Evolutionary conservation across 2,113 vertebrate genomes (phyloP).

Genomic region (Mesocricetus auratus): DNA sequence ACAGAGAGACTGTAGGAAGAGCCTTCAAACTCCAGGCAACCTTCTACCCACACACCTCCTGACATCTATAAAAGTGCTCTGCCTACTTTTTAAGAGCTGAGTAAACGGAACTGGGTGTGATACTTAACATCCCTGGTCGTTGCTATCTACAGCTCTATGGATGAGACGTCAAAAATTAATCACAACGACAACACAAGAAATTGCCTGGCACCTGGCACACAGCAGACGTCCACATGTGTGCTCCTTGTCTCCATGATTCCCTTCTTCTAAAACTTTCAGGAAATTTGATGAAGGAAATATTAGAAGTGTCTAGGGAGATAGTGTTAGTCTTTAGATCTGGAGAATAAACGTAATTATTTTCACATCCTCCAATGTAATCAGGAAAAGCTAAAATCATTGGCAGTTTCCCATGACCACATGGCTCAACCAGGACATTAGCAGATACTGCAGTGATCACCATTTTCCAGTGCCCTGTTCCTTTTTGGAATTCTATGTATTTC

Average conservation of each 20-base stretch:
- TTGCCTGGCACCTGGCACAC: background rate
- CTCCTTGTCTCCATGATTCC: background rate
- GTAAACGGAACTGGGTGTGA: background rate
- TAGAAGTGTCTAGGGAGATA: background rate
- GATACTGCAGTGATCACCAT: background rate
- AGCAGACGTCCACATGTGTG: background rate
- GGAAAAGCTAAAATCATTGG: background rate
- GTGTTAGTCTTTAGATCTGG: background rate
- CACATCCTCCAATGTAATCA: background rate
- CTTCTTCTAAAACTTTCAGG: background rate
- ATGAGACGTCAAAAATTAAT: background rate
- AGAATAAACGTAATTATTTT: conserved; percentile 1
- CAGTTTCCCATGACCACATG: background rate
- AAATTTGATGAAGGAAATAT: background rate
- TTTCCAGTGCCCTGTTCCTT: background rate
- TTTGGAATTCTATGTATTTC: background rate
- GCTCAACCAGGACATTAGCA: background rate
- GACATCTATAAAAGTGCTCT: background rate
- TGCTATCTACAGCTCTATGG: background rate
- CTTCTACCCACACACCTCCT: background rate
- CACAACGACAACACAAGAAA: background rate
- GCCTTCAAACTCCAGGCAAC: background rate
- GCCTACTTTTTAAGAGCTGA: background rate
- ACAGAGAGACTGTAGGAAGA: background rate
- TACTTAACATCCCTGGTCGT: background rate